phyloP scores from a whole-genome alignment of 2,888 invertebrate genomes.

The Selenia dentaria region DNA sequence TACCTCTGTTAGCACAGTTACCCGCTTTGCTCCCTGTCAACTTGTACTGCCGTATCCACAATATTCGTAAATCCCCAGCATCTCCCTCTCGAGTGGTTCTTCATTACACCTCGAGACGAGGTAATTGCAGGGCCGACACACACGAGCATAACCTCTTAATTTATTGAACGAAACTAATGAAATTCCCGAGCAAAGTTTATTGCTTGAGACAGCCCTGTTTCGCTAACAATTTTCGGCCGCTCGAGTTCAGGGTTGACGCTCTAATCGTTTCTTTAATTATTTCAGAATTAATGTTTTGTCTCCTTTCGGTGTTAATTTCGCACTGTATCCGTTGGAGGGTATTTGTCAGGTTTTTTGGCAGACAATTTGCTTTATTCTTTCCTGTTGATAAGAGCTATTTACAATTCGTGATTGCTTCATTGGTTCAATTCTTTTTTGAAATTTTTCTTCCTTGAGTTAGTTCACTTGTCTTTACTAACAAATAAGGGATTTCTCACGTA shows the following conservation, averaged over 20 bases:
- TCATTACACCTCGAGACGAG: constrained; percentile 78
- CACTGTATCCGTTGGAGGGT: constrained; percentile 18
- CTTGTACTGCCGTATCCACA: constrained; percentile 15
- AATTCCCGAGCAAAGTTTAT: constrained; percentile 82
- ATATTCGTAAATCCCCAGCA: constrained; percentile 17
- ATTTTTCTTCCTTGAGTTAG: too few species aligned
- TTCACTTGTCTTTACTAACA: too few species aligned
- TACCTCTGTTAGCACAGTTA: too few species aligned
- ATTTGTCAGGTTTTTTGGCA: constrained; percentile 11
- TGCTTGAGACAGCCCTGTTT: constrained; percentile 79
- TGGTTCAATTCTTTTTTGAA: background rate
- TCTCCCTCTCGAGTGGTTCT: constrained; percentile 60
- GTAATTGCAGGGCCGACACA: constrained; percentile 83
- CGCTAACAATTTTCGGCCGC: constrained; percentile 74
- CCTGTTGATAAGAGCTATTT: constrained; percentile 5
- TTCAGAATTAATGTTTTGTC: constrained; percentile 72
- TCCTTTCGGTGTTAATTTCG: constrained; percentile 54
- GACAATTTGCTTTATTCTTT: constrained; percentile 14
- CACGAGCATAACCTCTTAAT: constrained; percentile 84
- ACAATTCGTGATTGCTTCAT: background rate
- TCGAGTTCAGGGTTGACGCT: constrained; percentile 52
- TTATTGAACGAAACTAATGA: constrained; percentile 85
- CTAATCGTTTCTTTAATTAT: constrained; percentile 83
- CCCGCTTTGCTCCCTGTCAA: too few species aligned
- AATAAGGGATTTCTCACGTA: too few species aligned